A percentile compares a stretch with the other conserved stretches of the same genome.
Evolutionary conservation across 2,797 vertebrate species (phyloP).

Genomic region (Petrocephalus schoutedeni): DNA sequence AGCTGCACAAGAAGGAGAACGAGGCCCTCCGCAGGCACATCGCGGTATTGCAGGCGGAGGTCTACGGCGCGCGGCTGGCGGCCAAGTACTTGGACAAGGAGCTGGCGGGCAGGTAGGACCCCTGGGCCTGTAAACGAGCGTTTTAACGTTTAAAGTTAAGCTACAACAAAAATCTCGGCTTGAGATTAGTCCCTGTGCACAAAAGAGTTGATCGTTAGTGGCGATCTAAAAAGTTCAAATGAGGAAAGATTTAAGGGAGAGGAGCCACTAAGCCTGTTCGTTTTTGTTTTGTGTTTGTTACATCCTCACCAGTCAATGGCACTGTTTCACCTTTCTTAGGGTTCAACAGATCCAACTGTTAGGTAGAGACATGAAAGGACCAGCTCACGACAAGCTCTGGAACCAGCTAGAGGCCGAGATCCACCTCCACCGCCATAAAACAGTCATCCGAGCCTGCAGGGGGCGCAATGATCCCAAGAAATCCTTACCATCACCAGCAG

Average conservation of each 20-base stretch:
- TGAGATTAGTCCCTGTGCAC: background rate
- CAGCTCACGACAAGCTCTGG: slow-evolving; percentile 97
- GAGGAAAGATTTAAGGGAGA: background rate
- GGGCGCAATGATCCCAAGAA: slow-evolving; percentile 91
- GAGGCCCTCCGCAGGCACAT: slow-evolving; percentile 94
- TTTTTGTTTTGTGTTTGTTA: background rate
- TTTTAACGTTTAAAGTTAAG: background rate
- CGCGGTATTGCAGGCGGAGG: slow-evolving; percentile 93
- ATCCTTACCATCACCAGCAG: slow-evolving; percentile 79
- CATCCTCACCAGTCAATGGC: background rate
- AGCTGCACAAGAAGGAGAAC: slow-evolving; percentile 85
- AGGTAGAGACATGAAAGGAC: slow-evolving; percentile 96
- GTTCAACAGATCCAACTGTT: slow-evolving; percentile 96
- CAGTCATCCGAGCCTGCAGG: slow-evolving; percentile 90
- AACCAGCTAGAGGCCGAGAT: slow-evolving; percentile 98
- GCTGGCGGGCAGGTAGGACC: slow-evolving; percentile 81
- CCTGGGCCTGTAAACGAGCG: too few species aligned
- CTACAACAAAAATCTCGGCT: background rate
- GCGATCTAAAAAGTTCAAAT: background rate
- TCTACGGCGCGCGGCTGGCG: slow-evolving; percentile 90
- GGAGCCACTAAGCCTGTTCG: background rate
- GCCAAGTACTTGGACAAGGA: slow-evolving; percentile 98
- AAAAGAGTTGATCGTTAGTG: background rate
- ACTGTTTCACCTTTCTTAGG: slow-evolving; percentile 48
- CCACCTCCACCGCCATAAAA: slow-evolving; percentile 96